These are phyloP conservation scores for Ondatra zibethicus DNA, from an alignment of 2,113 vertebrate species.

Conservation along the genomic window DNA sequence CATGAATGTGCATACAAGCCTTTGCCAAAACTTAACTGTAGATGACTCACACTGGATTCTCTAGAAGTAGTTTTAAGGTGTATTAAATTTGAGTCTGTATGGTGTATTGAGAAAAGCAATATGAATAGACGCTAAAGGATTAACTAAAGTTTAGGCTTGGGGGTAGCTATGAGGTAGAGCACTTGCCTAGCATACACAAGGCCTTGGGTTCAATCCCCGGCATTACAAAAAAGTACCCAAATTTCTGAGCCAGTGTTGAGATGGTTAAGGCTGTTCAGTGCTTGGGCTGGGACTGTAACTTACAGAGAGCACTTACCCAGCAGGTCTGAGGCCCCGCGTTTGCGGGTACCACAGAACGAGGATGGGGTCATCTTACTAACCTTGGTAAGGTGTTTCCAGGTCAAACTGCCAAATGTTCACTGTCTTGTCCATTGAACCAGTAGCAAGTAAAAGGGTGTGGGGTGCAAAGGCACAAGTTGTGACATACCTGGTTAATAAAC, in stretches of 20 bases:
- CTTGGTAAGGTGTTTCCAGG: slow-evolving; percentile 80
- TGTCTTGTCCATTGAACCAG: slow-evolving; percentile 95
- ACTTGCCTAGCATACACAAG: not conserved
- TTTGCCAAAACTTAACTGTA: slow-evolving; percentile 1
- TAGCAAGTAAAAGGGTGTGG: slow-evolving; percentile 90
- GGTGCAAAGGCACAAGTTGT: slow-evolving; percentile 94
- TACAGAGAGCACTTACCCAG: not conserved
- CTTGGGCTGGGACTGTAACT: not conserved
- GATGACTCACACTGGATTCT: not conserved
- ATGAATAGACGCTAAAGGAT: not conserved
- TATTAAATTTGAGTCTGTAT: slow-evolving; percentile 19
- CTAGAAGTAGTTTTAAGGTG: slow-evolving; percentile 39
- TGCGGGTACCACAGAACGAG: no score
- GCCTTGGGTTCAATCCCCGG: not conserved
- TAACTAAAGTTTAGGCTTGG: not conserved
- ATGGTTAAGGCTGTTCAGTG: not conserved
- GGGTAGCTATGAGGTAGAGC: not conserved
- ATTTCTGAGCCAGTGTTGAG: not conserved
- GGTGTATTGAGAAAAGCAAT: not conserved
- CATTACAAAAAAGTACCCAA: not conserved
- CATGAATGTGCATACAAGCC: not conserved
- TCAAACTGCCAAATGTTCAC: slow-evolving; percentile 92
- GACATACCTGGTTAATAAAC: slow-evolving; percentile 90
- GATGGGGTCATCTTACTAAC: slow-evolving; percentile 79
- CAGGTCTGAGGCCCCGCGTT: not conserved